Evolutionary conservation across 2,888 invertebrate genomes (phyloP), one percentile per base, ranked within the genome.

Genomic region (Parelbella ahira): DNA sequence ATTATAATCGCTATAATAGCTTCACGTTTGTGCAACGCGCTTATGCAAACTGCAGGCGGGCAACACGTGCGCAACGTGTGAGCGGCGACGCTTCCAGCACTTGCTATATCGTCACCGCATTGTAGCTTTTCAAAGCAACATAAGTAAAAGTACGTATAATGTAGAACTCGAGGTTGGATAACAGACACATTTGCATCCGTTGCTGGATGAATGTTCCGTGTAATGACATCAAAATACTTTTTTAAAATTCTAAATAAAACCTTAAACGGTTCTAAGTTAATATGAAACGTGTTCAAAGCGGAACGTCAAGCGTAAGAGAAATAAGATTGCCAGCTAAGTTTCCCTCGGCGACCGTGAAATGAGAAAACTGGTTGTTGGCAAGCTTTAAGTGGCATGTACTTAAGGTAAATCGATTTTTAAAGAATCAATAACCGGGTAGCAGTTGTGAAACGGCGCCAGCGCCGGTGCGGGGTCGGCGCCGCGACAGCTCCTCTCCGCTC

Each of bases 11-110:
- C 63, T 62, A 71, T 72, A 70, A 71, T 70, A 72, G 68, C 64
- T 56, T 54, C 59, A 53, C 54, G 78, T 78, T 79, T 80, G 76
- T 80, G 82, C 79, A 83, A 84, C 67, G 56, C 53, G 61, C 68
- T 53, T 78, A 79, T 75, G 82, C 79, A 79, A 79, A 74, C 77
- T 74, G 78, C 73, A 77, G 75, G 75, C 70, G 75, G 69, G 75
- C 72, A 67, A 63, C 68, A 67, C 73, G 71, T 69, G 67, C 68
- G 66, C 75, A 69, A 68, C 61, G 63, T 69, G 64, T 65, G 63
- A 63, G 12, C 23, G 36, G 12, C 8, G 29, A 34, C 58, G 58
- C 57, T 51, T 45, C 51, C 47, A 39, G 10, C 8, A 27, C 19
- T 11, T 19, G 15, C 21, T 34, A 36, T 9, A 12, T 24, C 21